Evolutionary conservation across 2,888 invertebrate genomes (phyloP).

Genomic region (Incurvaria masculella): DNA sequence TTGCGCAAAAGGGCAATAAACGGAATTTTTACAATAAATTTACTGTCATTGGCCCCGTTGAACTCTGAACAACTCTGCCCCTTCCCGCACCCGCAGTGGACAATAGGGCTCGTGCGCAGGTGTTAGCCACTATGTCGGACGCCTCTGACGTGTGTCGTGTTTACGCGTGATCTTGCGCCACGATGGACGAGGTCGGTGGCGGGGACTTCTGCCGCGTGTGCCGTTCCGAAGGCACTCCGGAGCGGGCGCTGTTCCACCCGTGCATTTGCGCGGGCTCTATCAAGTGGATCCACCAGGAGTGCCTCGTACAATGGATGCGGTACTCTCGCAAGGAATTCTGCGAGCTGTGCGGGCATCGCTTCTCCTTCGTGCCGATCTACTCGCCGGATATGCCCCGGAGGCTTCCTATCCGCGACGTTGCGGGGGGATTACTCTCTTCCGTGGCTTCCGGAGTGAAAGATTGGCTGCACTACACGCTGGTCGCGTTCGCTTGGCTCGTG

Average conservation of each 20-base stretch:
- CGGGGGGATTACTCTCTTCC: slow-evolving; percentile 85
- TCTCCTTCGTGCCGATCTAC: slow-evolving; percentile 98
- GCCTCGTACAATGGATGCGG: slow-evolving; percentile 98
- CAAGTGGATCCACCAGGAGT: slow-evolving; percentile 98
- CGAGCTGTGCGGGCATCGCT: slow-evolving; percentile 95
- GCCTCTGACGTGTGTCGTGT: background rate
- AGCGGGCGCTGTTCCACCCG: slow-evolving; percentile 94
- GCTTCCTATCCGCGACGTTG: slow-evolving; percentile 88
- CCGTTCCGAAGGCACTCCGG: slow-evolving; percentile 88
- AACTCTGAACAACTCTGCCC: no score
- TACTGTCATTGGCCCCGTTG: no score
- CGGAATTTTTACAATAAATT: no score
- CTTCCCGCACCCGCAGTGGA: no score
- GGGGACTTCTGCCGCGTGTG: slow-evolving; percentile 98
- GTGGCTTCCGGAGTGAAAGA: slow-evolving; percentile 91
- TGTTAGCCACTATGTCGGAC: no score
- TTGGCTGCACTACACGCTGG: slow-evolving; percentile 96
- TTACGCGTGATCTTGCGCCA: background rate
- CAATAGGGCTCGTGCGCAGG: no score
- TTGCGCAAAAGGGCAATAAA: no score
- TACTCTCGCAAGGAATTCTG: slow-evolving; percentile 99
- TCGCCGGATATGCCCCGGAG: slow-evolving; percentile 99
- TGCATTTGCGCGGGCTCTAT: slow-evolving; percentile 99
- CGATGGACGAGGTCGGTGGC: slow-evolving; percentile 29
- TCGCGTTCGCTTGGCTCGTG: slow-evolving; percentile 96